Conservation (phyloP, 2,888 invertebrate genomes). For the Nemapogon koenigi region DNA sequence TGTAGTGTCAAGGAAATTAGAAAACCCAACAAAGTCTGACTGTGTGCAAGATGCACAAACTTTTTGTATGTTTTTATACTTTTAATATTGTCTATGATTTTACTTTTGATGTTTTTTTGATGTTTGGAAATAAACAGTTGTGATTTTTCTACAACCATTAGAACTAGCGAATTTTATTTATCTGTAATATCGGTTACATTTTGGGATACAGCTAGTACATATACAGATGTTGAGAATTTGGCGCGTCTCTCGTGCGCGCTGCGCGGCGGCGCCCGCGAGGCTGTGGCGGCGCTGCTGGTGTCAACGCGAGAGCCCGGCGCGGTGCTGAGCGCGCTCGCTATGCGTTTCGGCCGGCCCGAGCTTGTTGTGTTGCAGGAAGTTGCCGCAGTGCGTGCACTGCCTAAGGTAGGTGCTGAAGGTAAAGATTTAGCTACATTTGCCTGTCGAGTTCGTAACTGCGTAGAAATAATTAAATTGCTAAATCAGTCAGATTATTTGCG, state of each 20-base stretch:
- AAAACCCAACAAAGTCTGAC: too few species aligned
- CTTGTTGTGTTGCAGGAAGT: background rate
- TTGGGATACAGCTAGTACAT: background rate
- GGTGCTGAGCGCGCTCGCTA: background rate
- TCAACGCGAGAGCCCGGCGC: background rate
- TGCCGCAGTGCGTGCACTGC: too few species aligned
- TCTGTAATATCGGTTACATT: too few species aligned
- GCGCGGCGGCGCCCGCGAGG: background rate
- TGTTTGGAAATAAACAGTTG: too few species aligned
- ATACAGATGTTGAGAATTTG: background rate
- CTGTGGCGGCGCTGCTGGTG: conserved; percentile 1
- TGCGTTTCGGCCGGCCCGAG: background rate
- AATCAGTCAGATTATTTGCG: background rate
- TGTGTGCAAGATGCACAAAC: too few species aligned
- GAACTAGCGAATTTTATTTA: too few species aligned
- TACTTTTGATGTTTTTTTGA: too few species aligned
- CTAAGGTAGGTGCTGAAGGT: background rate
- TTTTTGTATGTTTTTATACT: too few species aligned
- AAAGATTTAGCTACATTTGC: conserved; percentile 1
- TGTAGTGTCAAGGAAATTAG: too few species aligned
- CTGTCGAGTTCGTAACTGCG: background rate
- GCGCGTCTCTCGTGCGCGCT: background rate
- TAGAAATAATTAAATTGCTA: background rate
- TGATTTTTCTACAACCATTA: too few species aligned
- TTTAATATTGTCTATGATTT: too few species aligned